Evolutionary conservation across 2,113 vertebrate genomes (phyloP).

Genomic region (Tyto alba): DNA sequence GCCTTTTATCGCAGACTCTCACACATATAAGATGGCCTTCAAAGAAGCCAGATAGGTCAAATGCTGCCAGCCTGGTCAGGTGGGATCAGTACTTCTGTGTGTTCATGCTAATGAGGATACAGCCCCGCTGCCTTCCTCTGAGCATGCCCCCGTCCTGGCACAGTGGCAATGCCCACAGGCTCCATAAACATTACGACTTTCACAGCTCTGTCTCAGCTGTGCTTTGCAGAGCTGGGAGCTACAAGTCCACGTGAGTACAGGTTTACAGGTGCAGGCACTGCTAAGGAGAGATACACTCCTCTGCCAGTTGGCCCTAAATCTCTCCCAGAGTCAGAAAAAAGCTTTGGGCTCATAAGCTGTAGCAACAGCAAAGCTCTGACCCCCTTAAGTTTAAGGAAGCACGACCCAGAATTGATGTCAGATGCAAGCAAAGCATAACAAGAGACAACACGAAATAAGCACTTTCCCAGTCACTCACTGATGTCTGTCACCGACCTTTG

Average conservation of each 20-base stretch:
- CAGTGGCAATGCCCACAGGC: not conserved
- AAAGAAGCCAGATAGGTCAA: not conserved
- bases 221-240: not conserved
- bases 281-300: not conserved
- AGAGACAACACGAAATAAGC: not conserved
- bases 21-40: not conserved
- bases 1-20: not conserved
- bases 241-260: not conserved
- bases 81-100: not conserved
- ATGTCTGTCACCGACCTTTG: not conserved
- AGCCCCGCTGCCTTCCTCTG: not conserved
- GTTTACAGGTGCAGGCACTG: not conserved
- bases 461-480: not conserved
- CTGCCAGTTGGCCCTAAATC: not conserved
- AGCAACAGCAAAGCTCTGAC: not conserved
- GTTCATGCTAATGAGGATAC: rapidly evolving
- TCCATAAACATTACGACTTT: not conserved
- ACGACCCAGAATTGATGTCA: not conserved
- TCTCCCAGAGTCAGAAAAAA: not conserved
- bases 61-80: not conserved
- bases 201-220: not conserved
- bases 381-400: not conserved
- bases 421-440: not conserved
- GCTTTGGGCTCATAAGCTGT: not conserved
- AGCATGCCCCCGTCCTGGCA: not conserved